These are phyloP conservation scores for Cetoscarus ocellatus DNA, from an alignment of 2,797 vertebrate species.

Conservation along the genomic window DNA sequence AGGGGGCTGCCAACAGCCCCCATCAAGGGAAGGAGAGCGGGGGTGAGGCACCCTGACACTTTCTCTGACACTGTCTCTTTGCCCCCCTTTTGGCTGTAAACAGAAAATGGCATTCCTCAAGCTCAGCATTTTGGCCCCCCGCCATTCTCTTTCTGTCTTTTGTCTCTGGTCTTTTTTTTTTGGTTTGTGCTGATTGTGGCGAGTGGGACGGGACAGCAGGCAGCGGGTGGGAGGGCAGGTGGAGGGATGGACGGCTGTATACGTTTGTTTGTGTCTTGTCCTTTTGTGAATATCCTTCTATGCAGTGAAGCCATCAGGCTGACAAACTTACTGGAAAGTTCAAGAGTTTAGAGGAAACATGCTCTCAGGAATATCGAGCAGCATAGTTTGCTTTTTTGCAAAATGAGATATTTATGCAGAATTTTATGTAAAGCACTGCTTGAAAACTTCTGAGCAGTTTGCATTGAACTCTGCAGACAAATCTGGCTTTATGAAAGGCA, in stretches of 20 bases:
- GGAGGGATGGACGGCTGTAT: neutral
- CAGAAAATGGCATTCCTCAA: slow-evolving; percentile 78
- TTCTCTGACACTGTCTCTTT: slow-evolving; percentile 69
- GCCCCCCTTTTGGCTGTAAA: slow-evolving; percentile 63
- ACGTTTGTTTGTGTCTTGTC: neutral
- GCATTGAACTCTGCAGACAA: neutral
- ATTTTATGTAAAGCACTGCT: neutral
- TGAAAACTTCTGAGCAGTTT: neutral
- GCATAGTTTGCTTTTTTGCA: no score
- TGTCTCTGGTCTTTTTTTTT: slow-evolving; percentile 44
- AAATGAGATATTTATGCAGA: no score
- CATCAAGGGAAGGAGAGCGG: slow-evolving; percentile 32
- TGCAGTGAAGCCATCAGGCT: no score
- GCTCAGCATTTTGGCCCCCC: slow-evolving; percentile 69
- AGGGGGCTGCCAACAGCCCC: slow-evolving; percentile 48
- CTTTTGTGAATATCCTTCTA: neutral
- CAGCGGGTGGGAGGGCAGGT: slow-evolving; percentile 28
- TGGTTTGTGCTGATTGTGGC: slow-evolving; percentile 64
- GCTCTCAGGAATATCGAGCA: neutral
- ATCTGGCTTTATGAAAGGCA: neutral
- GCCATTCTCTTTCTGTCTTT: slow-evolving; percentile 61
- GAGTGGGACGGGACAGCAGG: slow-evolving; percentile 35
- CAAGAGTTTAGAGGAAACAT: neutral
- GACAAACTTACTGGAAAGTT: no score
- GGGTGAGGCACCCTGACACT: slow-evolving; percentile 60